phyloP scores from a whole-genome alignment of 2,113 vertebrate species.

The Psittacula cyanocephala region DNA sequence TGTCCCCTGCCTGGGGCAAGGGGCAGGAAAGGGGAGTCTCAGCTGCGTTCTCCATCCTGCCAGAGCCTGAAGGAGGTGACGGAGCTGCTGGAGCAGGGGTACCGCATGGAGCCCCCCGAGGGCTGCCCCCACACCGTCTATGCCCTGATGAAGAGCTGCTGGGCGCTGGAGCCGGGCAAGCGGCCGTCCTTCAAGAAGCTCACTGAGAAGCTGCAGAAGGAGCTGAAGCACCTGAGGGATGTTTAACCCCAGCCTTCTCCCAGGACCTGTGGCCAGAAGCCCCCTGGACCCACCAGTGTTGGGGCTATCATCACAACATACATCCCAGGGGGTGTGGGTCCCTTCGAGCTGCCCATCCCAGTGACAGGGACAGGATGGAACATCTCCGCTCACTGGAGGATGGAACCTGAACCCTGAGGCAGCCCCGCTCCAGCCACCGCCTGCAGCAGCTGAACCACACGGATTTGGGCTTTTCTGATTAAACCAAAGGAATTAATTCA shows the following conservation, averaged over 20 bases:
- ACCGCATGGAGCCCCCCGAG: slow-evolving; percentile 88
- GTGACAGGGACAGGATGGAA: not conserved
- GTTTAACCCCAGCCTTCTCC: not conserved
- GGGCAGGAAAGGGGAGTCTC: not conserved
- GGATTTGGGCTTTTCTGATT: slow-evolving; percentile 21
- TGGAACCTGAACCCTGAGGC: not conserved
- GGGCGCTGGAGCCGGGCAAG: slow-evolving; percentile 85
- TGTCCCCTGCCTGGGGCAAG: not conserved
- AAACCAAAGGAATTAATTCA: slow-evolving; percentile 47
- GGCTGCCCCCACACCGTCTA: slow-evolving; percentile 79
- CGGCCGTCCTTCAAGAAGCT: slow-evolving; percentile 88
- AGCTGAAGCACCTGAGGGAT: slow-evolving; percentile 56
- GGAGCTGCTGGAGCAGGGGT: slow-evolving; percentile 82
- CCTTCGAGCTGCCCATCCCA: not conserved
- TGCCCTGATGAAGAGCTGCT: slow-evolving; percentile 86
- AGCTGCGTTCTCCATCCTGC: not conserved
- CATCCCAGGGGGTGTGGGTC: not conserved
- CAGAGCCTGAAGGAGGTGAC: slow-evolving; percentile 87
- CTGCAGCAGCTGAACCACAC: not conserved
- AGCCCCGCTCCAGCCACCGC: accelerated
- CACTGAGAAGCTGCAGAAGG: slow-evolving; percentile 80
- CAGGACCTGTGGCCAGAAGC: not conserved
- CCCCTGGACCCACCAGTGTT: accelerated
- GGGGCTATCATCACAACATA: not conserved
- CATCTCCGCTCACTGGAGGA: not conserved